Evolutionary conservation across 2,113 vertebrate species (phyloP).

Genomic region (Hippolais icterina): DNA sequence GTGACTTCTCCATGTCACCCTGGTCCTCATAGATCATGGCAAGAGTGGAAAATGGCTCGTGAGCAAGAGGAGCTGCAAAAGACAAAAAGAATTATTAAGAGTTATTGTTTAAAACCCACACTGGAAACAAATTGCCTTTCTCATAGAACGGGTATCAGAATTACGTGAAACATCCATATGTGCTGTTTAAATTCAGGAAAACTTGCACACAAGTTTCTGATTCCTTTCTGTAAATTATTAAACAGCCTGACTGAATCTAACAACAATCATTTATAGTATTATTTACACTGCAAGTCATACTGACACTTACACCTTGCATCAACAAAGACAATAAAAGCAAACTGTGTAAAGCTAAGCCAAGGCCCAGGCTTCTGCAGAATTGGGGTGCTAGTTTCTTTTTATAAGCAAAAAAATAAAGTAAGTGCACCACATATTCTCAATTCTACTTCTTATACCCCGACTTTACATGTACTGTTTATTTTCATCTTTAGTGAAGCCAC

Average conservation of each 20-base stretch:
- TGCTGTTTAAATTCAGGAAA: not conserved
- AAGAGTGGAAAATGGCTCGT: conserved; percentile 95
- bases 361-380: not conserved
- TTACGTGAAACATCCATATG: not conserved
- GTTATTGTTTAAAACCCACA: not conserved
- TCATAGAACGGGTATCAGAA: not conserved
- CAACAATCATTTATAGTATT: not conserved
- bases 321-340: not conserved
- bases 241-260: not conserved
- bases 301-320: not conserved
- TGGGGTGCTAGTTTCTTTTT: not conserved
- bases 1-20: conserved; percentile 91
- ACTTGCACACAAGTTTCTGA: not conserved
- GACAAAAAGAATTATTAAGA: not conserved
- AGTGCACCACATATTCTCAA: not conserved
- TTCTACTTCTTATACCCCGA: not conserved
- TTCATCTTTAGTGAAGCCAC: not conserved
- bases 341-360: not conserved
- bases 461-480: not conserved
- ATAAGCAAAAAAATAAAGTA: not conserved
- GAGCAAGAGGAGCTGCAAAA: conserved; percentile 90
- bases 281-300: not conserved
- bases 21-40: conserved; percentile 99
- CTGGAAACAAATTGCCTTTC: not conserved
- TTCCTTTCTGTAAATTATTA: not conserved